Percentiles rank a stretch among this genome's conserved stretches.
Conservation (phyloP, 1,140 invertebrate genomes). For the Zaprionus africanus region DNA sequence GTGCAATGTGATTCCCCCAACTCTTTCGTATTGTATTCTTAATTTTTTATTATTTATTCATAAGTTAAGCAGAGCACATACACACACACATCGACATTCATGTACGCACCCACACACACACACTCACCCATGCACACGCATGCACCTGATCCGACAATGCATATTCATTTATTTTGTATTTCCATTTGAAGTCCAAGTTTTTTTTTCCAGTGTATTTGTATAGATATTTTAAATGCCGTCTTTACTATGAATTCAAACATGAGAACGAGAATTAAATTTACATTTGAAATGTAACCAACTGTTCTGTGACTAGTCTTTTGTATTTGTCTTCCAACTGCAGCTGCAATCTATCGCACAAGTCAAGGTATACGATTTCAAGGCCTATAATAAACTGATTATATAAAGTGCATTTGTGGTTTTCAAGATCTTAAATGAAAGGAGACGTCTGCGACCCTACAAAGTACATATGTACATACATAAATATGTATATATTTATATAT, state of each 20-base stretch:
- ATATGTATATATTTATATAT: too few relatives aligned
- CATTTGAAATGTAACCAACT: constrained; percentile 70
- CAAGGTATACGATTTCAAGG: not conserved
- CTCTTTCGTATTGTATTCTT: not conserved
- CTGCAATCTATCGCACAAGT: not conserved
- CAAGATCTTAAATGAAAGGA: too few relatives aligned
- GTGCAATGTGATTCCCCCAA: constrained; percentile 70
- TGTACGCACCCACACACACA: constrained; percentile 3
- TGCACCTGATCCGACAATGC: constrained; percentile 14
- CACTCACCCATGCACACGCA: constrained; percentile 29
- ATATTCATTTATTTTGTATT: constrained; percentile 30
- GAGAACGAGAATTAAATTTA: constrained; percentile 83
- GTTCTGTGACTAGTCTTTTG: constrained; percentile 1
- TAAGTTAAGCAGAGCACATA: constrained; percentile 45
- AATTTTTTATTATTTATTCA: constrained; percentile 58
- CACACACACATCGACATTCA: constrained; percentile 10
- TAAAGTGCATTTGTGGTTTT: not conserved
- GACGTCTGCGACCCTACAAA: too few relatives aligned
- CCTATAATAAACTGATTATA: not conserved
- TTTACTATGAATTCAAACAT: constrained; percentile 30
- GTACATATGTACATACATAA: too few relatives aligned
- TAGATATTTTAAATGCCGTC: constrained; percentile 88
- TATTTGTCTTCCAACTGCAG: constrained; percentile 9
- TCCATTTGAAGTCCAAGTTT: not conserved
- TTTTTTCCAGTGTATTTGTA: constrained; percentile 63